Base-by-base conservation (phyloP, 2,888 invertebrate genomes). In the Leptinotarsa peninsularis region DNA sequence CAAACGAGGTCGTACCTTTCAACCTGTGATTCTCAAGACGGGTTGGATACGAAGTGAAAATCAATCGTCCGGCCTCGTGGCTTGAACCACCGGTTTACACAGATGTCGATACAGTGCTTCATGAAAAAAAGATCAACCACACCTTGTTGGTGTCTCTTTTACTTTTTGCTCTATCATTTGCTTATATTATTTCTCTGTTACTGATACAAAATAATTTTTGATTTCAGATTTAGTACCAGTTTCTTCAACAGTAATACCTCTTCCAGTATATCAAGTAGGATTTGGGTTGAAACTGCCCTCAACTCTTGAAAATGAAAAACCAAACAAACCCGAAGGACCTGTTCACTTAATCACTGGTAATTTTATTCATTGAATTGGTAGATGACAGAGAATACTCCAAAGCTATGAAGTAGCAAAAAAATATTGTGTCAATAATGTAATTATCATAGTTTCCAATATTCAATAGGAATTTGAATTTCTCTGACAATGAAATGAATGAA, bases 211-310 rank as follows among this genome's bases (percentile, higher is more conserved):
- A 10, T 43, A 21, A 21, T 17, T 21, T n/a, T 54, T 72, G 72
- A 43, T 76, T 79, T 23, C 84, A 93, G 93, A 92, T 86, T 88
- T 93, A 83, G 89, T 92, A 70, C 90, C 92, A 13, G 91, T 93
- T n/a, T 93, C 93, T 0, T 93, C 93, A 4, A 93, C 93, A 17
- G 92, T 93, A 7, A 92, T 93, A 80, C 92, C 92, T 3, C 84
- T 93, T 52, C 90, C 91, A 3, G 91, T 91, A 60, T 91, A 92
- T 82, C 91, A 91, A 86, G 91, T 92, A 10, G 90, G 91, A 80
- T 91, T 90, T 80, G 90, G 90, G 5, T 84, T 91, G 71, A 90
- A 89, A 49, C 88, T 90, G 17, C 86, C 87, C 50, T 87, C 88
- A 54, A 87, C 88, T 72, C 88, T 86, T 73, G 88, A 89, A 82